These are phyloP conservation scores for Clostera curtula DNA, from an alignment of 2,888 invertebrate genomes.

Conservation along the genomic window DNA sequence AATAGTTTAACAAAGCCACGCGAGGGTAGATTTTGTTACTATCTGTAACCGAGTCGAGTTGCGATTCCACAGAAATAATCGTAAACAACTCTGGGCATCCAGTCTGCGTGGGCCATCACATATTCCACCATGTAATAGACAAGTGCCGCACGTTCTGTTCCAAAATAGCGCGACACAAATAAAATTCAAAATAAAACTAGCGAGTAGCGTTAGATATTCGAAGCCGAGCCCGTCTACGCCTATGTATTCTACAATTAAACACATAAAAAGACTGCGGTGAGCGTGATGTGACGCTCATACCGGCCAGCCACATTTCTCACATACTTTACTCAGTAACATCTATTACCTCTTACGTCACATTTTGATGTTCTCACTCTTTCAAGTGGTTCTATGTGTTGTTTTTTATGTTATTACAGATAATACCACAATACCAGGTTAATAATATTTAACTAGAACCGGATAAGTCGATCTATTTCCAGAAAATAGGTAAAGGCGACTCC, in stretches of 20 bases:
- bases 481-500: no score
- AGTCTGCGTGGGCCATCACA: constrained; percentile 51
- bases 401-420: no score
- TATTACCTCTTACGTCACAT: no score
- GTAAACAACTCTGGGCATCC: constrained; percentile 35
- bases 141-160: constrained; percentile 66
- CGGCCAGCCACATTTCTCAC: not conserved
- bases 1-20: no score
- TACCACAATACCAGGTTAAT: no score
- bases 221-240: constrained; percentile 40
- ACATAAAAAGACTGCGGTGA: constrained; percentile 29
- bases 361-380: no score
- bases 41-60: constrained; percentile 3
- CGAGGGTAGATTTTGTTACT: no score
- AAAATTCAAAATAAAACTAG: constrained; percentile 72
- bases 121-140: constrained; percentile 55
- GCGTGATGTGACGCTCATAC: constrained; percentile 7
- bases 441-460: no score
- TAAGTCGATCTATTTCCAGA: no score
- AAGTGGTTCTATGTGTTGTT: no score
- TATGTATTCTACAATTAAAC: constrained; percentile 45
- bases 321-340: no score
- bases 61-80: constrained; percentile 22
- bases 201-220: constrained; percentile 65
- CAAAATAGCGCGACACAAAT: constrained; percentile 73